Conservation (phyloP, 1,140 invertebrate genomes). For the Drosophila biarmipes region DNA sequence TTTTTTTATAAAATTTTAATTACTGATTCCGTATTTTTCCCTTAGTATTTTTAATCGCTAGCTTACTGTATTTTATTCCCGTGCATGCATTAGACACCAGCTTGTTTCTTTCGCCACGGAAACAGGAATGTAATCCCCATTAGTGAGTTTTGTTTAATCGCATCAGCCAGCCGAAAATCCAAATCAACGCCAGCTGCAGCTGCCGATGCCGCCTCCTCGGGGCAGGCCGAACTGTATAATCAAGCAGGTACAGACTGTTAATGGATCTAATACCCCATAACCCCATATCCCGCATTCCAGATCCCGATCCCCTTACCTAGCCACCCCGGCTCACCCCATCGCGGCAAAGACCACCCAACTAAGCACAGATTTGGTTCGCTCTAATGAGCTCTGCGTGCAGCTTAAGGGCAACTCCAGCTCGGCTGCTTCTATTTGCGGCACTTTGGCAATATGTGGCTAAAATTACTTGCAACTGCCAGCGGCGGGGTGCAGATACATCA, state of each 20-base stretch:
- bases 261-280: conserved; percentile 37
- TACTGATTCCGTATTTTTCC: too few relatives aligned
- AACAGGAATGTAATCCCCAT: conserved; percentile 12
- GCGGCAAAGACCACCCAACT: conserved; percentile 10
- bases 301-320: not conserved
- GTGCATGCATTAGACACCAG: conserved; percentile 8
- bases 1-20: too few relatives aligned
- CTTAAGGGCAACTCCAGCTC: conserved; percentile 39
- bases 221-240: conserved; percentile 29
- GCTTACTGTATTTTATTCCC: not conserved
- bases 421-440: conserved; percentile 22
- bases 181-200: conserved; percentile 23
- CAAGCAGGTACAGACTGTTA: conserved; percentile 40
- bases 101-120: conserved; percentile 14
- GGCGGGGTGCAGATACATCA: conserved; percentile 48
- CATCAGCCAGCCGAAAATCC: conserved; percentile 19
- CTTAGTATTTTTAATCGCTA: too few relatives aligned
- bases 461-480: conserved; percentile 62
- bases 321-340: not conserved
- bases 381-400: conserved; percentile 50
- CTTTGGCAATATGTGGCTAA: conserved; percentile 60
- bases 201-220: conserved; percentile 4
- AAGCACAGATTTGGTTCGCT: conserved; percentile 49
- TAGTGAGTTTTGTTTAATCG: conserved; percentile 23
- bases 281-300: not conserved